Conservation (phyloP, 2,888 invertebrate genomes). For the Fragum sueziense region DNA sequence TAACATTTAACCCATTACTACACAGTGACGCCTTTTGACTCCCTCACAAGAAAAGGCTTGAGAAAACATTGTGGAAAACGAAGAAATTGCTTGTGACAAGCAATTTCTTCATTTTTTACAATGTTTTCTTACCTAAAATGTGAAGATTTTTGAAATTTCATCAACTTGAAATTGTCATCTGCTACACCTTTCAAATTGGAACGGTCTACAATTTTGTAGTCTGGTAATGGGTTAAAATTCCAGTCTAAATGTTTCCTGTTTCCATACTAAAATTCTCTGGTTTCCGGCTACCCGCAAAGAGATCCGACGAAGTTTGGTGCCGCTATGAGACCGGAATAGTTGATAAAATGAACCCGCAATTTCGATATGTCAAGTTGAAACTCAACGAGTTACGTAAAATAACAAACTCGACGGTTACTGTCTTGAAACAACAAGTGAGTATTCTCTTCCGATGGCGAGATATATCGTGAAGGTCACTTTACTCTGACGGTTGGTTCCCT, state of each 20-base stretch:
- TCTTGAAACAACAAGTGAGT: conserved; percentile 3
- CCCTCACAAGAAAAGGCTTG: no score
- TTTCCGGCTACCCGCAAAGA: neutral
- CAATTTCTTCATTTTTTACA: neutral
- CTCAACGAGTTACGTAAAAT: neutral
- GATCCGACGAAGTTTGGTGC: neutral
- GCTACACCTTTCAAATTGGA: neutral
- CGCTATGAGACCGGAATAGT: neutral
- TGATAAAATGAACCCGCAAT: neutral
- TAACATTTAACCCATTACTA: no score
- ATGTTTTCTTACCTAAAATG: neutral
- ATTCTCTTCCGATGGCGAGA: neutral
- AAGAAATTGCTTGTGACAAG: conserved; percentile 1
- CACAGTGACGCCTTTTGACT: no score
- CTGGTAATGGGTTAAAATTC: neutral
- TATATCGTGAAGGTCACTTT: neutral
- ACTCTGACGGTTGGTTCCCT: neutral
- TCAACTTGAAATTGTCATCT: neutral
- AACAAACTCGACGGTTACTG: neutral
- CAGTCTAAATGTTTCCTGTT: neutral
- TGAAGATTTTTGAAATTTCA: neutral
- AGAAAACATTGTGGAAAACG: conserved; percentile 10
- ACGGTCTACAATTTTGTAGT: neutral
- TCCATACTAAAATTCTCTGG: neutral
- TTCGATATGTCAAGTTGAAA: conserved; percentile 10